Evolutionary conservation across 2,797 vertebrate species (phyloP).

Genomic region (Sarcophilus harrisii): DNA sequence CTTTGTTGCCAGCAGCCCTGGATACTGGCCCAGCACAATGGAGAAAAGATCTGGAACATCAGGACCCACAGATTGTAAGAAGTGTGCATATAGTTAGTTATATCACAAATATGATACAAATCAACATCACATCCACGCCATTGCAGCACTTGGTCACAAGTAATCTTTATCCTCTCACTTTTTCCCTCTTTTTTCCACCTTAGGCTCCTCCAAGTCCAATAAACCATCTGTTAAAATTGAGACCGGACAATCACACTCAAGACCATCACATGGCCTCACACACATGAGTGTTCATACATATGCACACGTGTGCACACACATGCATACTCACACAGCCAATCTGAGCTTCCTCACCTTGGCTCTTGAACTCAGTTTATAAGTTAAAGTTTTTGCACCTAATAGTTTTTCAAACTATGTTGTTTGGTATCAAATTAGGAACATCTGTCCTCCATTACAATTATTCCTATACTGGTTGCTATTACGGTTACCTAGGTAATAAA

Average conservation of each 20-base stretch:
- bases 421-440: conserved; percentile 44
- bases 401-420: not conserved
- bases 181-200: not conserved
- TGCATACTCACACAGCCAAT: not conserved
- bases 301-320: not conserved
- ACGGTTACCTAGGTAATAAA: conserved; percentile 10
- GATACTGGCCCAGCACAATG: not conserved
- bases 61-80: conserved; percentile 22
- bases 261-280: not conserved
- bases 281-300: not conserved
- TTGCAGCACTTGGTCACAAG: not conserved
- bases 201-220: conserved; percentile 25
- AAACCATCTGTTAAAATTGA: conserved; percentile 40
- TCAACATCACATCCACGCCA: not conserved
- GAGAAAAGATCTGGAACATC: conserved; percentile 23
- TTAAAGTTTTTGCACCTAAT: not conserved
- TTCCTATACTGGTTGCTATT: not conserved
- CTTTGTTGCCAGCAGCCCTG: conserved; percentile 3
- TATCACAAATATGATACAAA: conserved; percentile 6
- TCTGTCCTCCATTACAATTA: conserved; percentile 10
- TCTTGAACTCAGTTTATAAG: conserved; percentile 41
- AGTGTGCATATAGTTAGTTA: not conserved
- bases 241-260: conserved; percentile 29
- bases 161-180: conserved; percentile 10
- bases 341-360: not conserved